These are phyloP conservation scores for Sesia bembeciformis DNA, from an alignment of 2,888 invertebrate genomes.

Conservation along the genomic window DNA sequence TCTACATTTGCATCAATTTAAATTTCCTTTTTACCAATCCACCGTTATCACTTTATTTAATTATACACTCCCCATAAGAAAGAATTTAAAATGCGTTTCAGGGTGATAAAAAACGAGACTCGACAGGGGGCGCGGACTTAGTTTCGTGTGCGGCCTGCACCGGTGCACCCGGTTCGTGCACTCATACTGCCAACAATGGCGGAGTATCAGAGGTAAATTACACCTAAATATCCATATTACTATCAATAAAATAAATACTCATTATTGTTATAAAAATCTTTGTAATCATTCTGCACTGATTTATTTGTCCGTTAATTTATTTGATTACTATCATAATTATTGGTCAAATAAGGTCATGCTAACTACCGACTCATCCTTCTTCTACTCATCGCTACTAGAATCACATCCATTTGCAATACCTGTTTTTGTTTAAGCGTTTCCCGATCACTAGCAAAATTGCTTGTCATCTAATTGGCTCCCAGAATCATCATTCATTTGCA, in stretches of 20 bases:
- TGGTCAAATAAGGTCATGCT: no score
- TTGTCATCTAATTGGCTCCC: conserved; percentile 33
- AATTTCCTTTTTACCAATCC: background rate
- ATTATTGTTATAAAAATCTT: background rate
- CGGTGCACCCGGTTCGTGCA: conserved; percentile 84
- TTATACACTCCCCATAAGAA: background rate
- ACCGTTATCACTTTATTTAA: background rate
- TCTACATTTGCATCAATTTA: background rate
- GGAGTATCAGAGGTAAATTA: conserved; percentile 86
- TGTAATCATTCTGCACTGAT: no score
- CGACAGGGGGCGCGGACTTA: conserved; percentile 85
- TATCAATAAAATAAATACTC: background rate
- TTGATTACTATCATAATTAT: no score
- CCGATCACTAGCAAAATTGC: conserved; percentile 7
- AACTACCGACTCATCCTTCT: no score
- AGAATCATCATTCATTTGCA: conserved; percentile 55
- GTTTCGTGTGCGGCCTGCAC: conserved; percentile 88
- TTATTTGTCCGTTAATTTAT: no score
- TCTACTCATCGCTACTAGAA: no score
- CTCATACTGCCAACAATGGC: conserved; percentile 90
- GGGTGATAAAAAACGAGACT: conserved; percentile 90
- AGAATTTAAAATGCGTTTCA: conserved; percentile 32
- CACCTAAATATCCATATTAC: conserved; percentile 9
- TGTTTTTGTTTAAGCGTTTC: no score
- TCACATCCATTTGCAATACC: no score